A percentile compares a stretch with the other conserved stretches of the same genome.
These are phyloP conservation scores for Hylomyscus alleni DNA, from an alignment of 2,797 vertebrate species.

Conservation along the genomic window DNA sequence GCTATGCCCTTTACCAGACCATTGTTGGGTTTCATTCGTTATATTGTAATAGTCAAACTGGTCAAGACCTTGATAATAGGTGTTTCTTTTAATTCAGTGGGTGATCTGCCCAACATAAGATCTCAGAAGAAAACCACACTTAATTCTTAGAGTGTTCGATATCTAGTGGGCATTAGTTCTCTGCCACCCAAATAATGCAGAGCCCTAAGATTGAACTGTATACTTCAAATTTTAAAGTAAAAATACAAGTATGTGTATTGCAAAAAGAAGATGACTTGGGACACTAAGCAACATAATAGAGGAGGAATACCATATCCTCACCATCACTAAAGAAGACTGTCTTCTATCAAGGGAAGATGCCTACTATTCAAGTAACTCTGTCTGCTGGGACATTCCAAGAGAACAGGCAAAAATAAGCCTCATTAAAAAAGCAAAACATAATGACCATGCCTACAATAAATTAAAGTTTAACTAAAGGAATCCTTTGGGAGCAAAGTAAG, in stretches of 20 bases:
- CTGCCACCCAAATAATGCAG: slow-evolving; percentile 88
- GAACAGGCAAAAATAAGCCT: not conserved
- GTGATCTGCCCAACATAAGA: slow-evolving; percentile 92
- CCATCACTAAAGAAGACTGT: not conserved
- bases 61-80: slow-evolving; percentile 92
- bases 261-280: not conserved
- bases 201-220: slow-evolving; percentile 90
- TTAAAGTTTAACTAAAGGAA: not conserved
- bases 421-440: not conserved
- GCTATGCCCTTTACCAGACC: not conserved
- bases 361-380: not conserved
- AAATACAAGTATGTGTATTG: not conserved
- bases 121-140: slow-evolving; percentile 95
- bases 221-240: slow-evolving; percentile 93
- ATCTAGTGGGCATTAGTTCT: slow-evolving; percentile 92
- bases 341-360: not conserved
- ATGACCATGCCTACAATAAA: not conserved
- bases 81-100: slow-evolving; percentile 93
- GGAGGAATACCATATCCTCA: not conserved
- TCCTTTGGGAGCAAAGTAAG: not conserved
- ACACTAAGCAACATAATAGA: not conserved
- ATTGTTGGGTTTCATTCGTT: slow-evolving; percentile 76
- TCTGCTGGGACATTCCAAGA: not conserved
- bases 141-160: slow-evolving; percentile 94
- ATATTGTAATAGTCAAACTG: slow-evolving; percentile 94